Evolutionary conservation across 2,797 vertebrate genomes (phyloP), one percentile per base, ranked within the genome.

Genomic region (Trematomus bernacchii): DNA sequence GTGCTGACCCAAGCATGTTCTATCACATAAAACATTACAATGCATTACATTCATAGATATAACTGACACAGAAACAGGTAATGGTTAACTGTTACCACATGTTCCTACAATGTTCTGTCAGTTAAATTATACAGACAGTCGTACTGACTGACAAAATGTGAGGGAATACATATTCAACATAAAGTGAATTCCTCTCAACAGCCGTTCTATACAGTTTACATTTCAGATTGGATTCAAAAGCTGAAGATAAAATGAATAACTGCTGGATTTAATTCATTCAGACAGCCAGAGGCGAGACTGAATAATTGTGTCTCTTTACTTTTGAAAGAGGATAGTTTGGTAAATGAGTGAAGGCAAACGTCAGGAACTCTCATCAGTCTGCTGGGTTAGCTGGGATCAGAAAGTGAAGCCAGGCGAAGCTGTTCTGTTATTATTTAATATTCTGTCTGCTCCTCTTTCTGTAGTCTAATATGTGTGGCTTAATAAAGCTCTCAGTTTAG

Each of bases 321-420:
- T 33, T 71, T 46, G 53, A 78, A 51, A 44, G 11, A 27, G 21
- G 18, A 51, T 16, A 47, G 63, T 42, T 57, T 64, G 82, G 30
- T 55, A 58, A 18, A 70, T 27, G 6, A 73, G 52, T 37, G 15
- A 30, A 50, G 60, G 67, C 51, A 74, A 65, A 84, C 71, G 77
- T 74, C 66, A 58, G 65, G 76, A 73, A 77, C 77, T 76, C 50
- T 84, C 73, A 86, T 85, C 72, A 79, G 58, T 58, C 57, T 66
- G 84, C 82, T 85, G 85, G 4, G 27, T 80, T 75, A 57, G 74
- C 59, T 21, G 60, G 69, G 82, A 43, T 27, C 46, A 55, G 27
- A 14, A 44, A 10, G 4, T 44, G 18, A 66, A 21, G 40, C 46
- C 40, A 40, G 13, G 21, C 3, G 0, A 1, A 16, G 43, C 33